Conservation (phyloP, 2,113 vertebrate species). For the Myiopsitta monachus region DNA sequence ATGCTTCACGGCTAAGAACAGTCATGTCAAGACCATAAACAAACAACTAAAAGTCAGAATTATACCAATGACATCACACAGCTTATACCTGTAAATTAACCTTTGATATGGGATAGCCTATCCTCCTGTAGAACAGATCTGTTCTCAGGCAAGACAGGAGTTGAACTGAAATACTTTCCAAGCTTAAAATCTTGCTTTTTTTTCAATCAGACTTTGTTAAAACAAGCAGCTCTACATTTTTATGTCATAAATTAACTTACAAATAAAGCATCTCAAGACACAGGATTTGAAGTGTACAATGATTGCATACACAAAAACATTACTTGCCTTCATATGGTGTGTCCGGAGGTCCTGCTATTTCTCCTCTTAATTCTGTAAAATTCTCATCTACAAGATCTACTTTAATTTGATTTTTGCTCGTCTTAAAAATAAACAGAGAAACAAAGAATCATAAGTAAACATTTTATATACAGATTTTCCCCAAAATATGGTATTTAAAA, state of each 20-base stretch:
- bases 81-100: neutral
- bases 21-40: neutral
- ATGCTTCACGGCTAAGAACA: neutral
- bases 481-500: neutral
- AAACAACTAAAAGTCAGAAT: neutral
- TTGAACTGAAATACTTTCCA: neutral
- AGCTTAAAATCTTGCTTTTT: neutral
- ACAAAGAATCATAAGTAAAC: slow-evolving; percentile 62
- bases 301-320: slow-evolving; percentile 65
- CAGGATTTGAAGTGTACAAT: neutral
- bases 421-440: slow-evolving; percentile 85
- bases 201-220: neutral
- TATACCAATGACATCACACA: neutral
- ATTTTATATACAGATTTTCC: neutral
- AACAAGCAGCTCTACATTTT: neutral
- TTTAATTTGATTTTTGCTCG: slow-evolving; percentile 99
- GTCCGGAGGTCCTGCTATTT: slow-evolving; percentile 98
- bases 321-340: slow-evolving; percentile 97
- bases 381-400: slow-evolving; percentile 99
- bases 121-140: neutral
- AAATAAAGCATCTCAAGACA: slow-evolving; percentile 31
- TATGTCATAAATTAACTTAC: neutral
- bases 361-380: slow-evolving; percentile 98
- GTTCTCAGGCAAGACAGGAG: neutral
- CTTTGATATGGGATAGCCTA: neutral